Evolutionary conservation across 2,113 vertebrate genomes (phyloP).

Genomic region (Myocastor coypus): DNA sequence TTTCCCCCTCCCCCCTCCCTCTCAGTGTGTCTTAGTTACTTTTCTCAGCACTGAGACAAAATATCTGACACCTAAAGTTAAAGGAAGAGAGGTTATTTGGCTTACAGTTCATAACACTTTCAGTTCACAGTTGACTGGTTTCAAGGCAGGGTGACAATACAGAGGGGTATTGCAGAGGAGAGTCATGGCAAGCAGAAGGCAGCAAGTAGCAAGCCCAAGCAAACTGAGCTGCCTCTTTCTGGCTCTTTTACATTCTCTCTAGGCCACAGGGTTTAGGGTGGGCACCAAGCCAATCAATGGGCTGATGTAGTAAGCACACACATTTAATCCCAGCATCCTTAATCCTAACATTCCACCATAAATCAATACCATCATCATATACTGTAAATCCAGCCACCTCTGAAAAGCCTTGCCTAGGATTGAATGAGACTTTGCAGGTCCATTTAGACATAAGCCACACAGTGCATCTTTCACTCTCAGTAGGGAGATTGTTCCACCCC

Average conservation of each 20-base stretch:
- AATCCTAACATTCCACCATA: not conserved
- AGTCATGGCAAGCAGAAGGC: not conserved
- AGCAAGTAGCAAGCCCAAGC: not conserved
- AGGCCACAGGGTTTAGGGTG: not conserved
- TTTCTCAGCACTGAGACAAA: not conserved
- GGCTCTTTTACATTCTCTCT: not conserved
- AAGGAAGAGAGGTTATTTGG: not conserved
- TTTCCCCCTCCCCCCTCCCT: accelerated
- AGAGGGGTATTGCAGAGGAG: not conserved
- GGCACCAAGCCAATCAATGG: not conserved
- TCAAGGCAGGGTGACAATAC: not conserved
- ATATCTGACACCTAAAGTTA: not conserved
- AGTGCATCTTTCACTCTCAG: not conserved
- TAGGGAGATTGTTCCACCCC: not conserved
- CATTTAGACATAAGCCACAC: not conserved
- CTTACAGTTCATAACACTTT: not conserved
- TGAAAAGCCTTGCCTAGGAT: not conserved
- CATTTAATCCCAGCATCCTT: not conserved
- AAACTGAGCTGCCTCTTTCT: not conserved
- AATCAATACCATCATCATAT: not conserved
- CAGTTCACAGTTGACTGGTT: not conserved
- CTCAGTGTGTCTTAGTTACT: not conserved
- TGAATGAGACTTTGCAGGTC: not conserved
- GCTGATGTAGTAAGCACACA: not conserved
- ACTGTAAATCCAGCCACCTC: not conserved